Base-by-base conservation (phyloP, 2,888 invertebrate species). In the Dinocampus coccinellae region DNA sequence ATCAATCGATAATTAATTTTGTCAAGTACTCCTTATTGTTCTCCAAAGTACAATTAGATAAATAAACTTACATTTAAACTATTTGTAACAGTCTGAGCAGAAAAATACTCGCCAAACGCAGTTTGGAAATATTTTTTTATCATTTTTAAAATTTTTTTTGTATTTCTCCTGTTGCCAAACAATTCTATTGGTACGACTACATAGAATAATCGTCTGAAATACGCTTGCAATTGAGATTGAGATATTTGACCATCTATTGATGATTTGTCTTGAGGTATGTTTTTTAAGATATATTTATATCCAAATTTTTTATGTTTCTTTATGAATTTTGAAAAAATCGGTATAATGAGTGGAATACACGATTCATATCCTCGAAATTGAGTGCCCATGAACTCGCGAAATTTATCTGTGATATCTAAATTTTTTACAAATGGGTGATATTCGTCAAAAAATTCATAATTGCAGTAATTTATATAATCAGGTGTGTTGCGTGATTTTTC, bases 201-300 rank as follows among this genome's bases (percentile, higher is more conserved):
- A 4, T 13, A n/a, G 9, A 52, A 63, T 13, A 63, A 33, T 20
- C n/a, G 2, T n/a, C 22, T 7, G 29, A 63, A 52, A 47, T 47
- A 63, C 9, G 7, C 7, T 2, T 16, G 22, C 1, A 63, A 11
- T 63, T 63, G 63, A 0, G 24, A 24, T 63, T 16, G 24, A 3
- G 63, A 63, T 24, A 63, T 10, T n/a, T 47, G 26, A 10, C 63
- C 63, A 20, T 63, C 16, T 13, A 63, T 22, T 13, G 16, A 29
- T 2, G 26, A 11, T 63, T 16, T n/a, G 20, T 63, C 52, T 52
- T 63, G 63, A 2, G 47, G 47, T 26, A 63, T 10, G 1, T 16
- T 29, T 1, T 33, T 42, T 4, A 63, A 20, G 29, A 63, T 16
- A 52, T 26, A 16, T 29, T 63, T 47, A 11, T 63, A 63, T 26